These are phyloP conservation scores for Pollenia angustigena DNA, from an alignment of 2,888 invertebrate genomes.

Conservation along the genomic window DNA sequence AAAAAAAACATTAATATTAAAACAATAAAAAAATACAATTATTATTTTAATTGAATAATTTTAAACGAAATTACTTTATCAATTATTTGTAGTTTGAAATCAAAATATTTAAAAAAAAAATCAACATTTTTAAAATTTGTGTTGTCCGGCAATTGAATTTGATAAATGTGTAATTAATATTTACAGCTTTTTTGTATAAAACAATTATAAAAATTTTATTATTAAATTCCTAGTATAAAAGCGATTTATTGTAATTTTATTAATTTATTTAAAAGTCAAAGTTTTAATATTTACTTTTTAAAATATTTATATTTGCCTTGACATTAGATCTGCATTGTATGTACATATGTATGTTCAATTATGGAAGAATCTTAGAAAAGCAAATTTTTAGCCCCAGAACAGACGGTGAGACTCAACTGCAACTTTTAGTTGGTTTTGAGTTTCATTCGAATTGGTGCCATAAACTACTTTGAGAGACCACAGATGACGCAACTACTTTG, in stretches of 20 bases:
- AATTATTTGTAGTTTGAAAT: not conserved
- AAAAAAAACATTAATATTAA: conserved; percentile 7
- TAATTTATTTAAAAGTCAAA: not conserved
- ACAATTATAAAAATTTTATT: conserved; percentile 7
- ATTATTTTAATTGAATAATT: conserved; percentile 11
- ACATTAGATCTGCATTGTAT: too few species aligned
- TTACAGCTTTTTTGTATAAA: conserved; percentile 9
- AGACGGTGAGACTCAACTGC: too few species aligned
- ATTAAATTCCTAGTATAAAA: conserved; percentile 20
- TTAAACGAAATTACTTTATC: conserved; percentile 13
- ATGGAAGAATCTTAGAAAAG: too few species aligned
- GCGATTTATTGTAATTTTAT: conserved; percentile 9
- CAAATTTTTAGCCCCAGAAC: too few species aligned
- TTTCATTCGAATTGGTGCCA: too few species aligned
- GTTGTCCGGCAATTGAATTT: not conserved
- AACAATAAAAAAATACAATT: conserved; percentile 8
- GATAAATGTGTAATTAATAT: not conserved
- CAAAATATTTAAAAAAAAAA: conserved; percentile 4
- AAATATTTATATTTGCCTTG: too few species aligned
- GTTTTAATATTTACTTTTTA: too few species aligned
- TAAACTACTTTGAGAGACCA: too few species aligned
- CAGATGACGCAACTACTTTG: too few species aligned
- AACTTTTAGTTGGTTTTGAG: too few species aligned
- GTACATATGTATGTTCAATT: too few species aligned
- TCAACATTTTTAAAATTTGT: too few species aligned